Evolutionary conservation across 1,140 invertebrate genomes (phyloP).

Genomic region (Tenebrio molitor): DNA sequence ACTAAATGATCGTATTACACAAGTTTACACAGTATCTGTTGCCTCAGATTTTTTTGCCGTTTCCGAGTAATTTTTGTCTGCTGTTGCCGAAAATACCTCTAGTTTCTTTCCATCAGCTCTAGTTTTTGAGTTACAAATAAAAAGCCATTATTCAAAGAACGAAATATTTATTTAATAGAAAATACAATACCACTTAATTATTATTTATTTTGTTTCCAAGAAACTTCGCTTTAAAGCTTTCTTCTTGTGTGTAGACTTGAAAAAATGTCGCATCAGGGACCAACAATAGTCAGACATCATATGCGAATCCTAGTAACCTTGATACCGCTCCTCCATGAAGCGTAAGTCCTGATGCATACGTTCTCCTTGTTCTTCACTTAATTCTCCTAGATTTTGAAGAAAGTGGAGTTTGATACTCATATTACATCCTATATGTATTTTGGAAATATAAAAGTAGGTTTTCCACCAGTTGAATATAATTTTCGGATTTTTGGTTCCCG

Average conservation of each 20-base stretch:
- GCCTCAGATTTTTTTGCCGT: no score
- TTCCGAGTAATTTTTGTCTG: no score
- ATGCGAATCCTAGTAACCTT: constrained; percentile 50
- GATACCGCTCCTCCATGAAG: constrained; percentile 50
- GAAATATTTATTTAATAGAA: neutral
- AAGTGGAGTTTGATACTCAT: constrained; percentile 55
- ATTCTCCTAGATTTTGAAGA: constrained; percentile 46
- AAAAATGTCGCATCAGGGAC: constrained; percentile 45
- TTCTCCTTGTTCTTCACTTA: constrained; percentile 55
- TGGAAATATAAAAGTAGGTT: constrained; percentile 51
- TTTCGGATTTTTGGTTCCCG: constrained; percentile 51
- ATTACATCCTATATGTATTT: constrained; percentile 49
- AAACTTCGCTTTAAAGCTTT: neutral
- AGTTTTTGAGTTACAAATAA: no score
- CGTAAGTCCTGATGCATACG: constrained; percentile 57
- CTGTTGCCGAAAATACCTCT: no score
- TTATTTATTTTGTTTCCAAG: neutral
- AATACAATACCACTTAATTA: neutral
- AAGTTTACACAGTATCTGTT: no score
- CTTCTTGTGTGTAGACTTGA: neutral
- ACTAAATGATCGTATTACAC: no score
- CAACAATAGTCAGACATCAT: constrained; percentile 60
- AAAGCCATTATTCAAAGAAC: no score
- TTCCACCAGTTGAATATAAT: constrained; percentile 50
- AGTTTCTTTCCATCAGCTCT: no score